A percentile compares a stretch with the other conserved stretches of the same genome.
These are phyloP conservation scores for Tenthredo distinguenda DNA, from an alignment of 2,888 invertebrate genomes.

Conservation along the genomic window DNA sequence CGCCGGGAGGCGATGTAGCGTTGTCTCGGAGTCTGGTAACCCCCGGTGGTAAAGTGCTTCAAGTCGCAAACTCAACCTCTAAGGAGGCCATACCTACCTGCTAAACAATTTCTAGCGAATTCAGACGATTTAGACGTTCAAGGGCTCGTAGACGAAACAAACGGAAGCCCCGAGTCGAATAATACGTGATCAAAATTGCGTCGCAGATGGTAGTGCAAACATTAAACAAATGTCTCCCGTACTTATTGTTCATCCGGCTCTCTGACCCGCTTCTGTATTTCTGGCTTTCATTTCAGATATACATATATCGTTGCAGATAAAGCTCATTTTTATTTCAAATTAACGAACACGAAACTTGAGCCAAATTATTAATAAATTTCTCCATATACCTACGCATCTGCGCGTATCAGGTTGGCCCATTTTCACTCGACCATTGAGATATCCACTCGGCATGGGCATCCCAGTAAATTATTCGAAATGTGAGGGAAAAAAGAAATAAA, in stretches of 20 bases:
- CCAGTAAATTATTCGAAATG: slow-evolving; percentile 14
- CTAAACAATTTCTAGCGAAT: slow-evolving; percentile 14
- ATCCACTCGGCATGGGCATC: neutral
- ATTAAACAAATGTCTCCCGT: slow-evolving; percentile 8
- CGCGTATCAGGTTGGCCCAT: neutral
- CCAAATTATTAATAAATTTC: slow-evolving; percentile 31
- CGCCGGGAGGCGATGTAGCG: slow-evolving; percentile 6
- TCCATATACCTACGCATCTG: neutral
- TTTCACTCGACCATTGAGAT: neutral
- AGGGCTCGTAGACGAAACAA: neutral
- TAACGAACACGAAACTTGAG: slow-evolving; percentile 26
- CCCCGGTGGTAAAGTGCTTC: slow-evolving; percentile 2
- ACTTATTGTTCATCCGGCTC: slow-evolving; percentile 1
- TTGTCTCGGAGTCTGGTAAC: neutral
- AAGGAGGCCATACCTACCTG: neutral
- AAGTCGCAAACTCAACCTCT: neutral
- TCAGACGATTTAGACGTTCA: neutral
- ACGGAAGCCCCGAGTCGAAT: neutral
- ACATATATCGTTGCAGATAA: neutral
- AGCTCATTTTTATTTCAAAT: neutral
- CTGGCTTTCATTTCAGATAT: neutral
- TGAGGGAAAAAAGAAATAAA: neutral
- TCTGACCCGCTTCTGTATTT: neutral
- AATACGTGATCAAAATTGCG: slow-evolving; percentile 14
- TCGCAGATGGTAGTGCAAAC: neutral